Evolutionary conservation across 1,140 invertebrate genomes (phyloP).

Genomic region (Nylanderia fulva): DNA sequence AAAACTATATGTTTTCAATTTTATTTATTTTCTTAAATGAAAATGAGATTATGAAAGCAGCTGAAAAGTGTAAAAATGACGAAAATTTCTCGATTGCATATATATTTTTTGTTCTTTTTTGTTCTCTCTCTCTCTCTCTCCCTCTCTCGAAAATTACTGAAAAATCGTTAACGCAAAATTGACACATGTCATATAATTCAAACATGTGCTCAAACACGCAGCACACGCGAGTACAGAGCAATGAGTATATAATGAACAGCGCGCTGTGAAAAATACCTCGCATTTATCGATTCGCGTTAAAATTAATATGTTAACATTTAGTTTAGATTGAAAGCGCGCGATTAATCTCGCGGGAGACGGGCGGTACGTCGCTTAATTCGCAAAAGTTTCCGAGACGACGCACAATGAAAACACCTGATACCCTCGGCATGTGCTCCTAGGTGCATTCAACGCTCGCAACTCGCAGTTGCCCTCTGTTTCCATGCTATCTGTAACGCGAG

Average conservation of each 20-base stretch:
- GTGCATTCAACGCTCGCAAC: slow-evolving; percentile 64
- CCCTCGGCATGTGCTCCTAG: slow-evolving; percentile 60
- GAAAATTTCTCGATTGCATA: not conserved
- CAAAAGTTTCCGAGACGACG: slow-evolving; percentile 63
- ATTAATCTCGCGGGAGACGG: slow-evolving; percentile 53
- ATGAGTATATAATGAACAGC: not conserved
- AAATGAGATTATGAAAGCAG: not conserved
- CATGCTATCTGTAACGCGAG: slow-evolving; percentile 69
- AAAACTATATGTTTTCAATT: not conserved
- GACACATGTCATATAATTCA: not conserved
- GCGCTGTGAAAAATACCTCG: not conserved
- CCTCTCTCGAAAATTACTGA: not conserved
- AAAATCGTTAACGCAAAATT: not conserved
- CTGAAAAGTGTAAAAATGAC: not conserved
- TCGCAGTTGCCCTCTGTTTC: slow-evolving; percentile 59
- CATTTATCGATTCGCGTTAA: slow-evolving; percentile 15
- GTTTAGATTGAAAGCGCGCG: slow-evolving; percentile 30
- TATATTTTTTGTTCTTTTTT: not conserved
- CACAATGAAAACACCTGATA: slow-evolving; percentile 66
- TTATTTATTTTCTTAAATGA: not conserved
- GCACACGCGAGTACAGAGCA: too few species aligned
- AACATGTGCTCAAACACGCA: too few species aligned
- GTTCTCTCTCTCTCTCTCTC: too few species aligned
- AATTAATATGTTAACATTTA: slow-evolving; percentile 48
- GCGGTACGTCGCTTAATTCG: slow-evolving; percentile 62